A percentile compares a stretch with the other conserved stretches of the same genome.
Conservation (phyloP, 2,113 vertebrate species). For the Grammatotria lemairii region DNA sequence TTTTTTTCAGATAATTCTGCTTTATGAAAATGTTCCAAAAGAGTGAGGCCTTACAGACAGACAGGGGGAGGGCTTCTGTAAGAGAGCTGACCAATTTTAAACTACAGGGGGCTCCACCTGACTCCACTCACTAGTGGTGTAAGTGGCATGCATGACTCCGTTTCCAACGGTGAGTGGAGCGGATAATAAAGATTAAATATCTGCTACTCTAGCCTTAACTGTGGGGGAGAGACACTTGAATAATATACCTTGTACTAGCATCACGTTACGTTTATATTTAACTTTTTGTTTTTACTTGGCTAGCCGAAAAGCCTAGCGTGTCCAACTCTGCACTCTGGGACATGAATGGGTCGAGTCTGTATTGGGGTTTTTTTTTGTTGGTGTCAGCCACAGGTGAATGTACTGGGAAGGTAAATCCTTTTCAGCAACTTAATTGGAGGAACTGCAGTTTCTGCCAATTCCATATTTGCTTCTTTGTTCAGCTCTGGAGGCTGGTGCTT, state of each 20-base stretch:
- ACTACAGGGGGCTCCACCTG: background rate
- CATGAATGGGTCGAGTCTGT: background rate
- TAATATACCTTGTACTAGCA: background rate
- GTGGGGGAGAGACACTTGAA: background rate
- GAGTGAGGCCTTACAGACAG: background rate
- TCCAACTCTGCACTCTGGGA: background rate
- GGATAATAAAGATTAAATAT: background rate
- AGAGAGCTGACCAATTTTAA: background rate
- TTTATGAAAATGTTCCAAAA: background rate
- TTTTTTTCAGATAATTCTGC: background rate
- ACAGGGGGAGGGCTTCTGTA: background rate
- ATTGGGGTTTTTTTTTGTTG: rapidly evolving
- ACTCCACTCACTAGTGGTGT: background rate
- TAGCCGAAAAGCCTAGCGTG: background rate
- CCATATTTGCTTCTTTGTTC: background rate
- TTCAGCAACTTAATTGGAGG: background rate
- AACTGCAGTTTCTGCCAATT: background rate
- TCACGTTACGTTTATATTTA: background rate
- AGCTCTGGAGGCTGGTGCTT: background rate
- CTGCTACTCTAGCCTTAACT: background rate
- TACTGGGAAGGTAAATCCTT: background rate
- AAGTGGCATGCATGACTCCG: background rate
- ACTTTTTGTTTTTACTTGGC: background rate
- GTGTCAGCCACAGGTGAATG: background rate
- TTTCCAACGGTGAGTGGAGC: background rate